Percentiles rank a stretch among this genome's conserved stretches.
phyloP scores from a whole-genome alignment of 2,797 vertebrate species.

The Brachyalestes nurse region DNA sequence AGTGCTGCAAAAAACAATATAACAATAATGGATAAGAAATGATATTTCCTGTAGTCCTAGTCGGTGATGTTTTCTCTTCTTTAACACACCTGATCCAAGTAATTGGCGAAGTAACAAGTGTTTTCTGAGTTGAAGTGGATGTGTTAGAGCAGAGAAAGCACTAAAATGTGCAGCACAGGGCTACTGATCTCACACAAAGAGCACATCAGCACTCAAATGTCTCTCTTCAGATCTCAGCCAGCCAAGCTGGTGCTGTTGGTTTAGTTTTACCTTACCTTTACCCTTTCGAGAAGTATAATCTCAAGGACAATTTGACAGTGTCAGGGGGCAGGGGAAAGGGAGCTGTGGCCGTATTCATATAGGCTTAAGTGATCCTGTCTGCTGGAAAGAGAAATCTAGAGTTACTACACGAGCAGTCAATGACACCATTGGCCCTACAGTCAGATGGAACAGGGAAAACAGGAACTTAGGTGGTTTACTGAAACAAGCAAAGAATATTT shows the following conservation, averaged over 20 bases:
- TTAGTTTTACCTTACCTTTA: conserved; percentile 55
- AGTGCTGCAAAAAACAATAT: background rate
- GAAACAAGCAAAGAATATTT: conserved; percentile 74
- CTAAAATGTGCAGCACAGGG: background rate
- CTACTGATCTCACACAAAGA: conserved; percentile 28
- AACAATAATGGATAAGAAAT: background rate
- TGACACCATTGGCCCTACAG: conserved; percentile 71
- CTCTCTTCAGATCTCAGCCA: conserved; percentile 19
- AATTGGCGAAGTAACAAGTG: background rate
- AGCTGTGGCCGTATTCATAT: conserved; percentile 66
- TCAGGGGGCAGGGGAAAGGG: conserved; percentile 56
- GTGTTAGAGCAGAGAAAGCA: conserved; percentile 7
- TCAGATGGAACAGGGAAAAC: conserved; percentile 67
- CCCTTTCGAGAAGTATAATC: conserved; percentile 57
- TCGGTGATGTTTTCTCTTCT: background rate
- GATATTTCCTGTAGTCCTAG: background rate
- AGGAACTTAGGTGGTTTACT: conserved; percentile 69
- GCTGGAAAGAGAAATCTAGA: conserved; percentile 70
- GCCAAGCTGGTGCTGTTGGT: conserved; percentile 20
- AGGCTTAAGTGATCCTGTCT: conserved; percentile 69
- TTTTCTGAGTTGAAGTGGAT: background rate
- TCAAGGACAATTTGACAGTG: conserved; percentile 49
- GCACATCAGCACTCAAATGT: conserved; percentile 22
- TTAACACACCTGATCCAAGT: background rate
- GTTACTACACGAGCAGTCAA: conserved; percentile 76